Evolutionary conservation across 2,797 vertebrate species (phyloP).

Genomic region (Cirrhinus mrigala): DNA sequence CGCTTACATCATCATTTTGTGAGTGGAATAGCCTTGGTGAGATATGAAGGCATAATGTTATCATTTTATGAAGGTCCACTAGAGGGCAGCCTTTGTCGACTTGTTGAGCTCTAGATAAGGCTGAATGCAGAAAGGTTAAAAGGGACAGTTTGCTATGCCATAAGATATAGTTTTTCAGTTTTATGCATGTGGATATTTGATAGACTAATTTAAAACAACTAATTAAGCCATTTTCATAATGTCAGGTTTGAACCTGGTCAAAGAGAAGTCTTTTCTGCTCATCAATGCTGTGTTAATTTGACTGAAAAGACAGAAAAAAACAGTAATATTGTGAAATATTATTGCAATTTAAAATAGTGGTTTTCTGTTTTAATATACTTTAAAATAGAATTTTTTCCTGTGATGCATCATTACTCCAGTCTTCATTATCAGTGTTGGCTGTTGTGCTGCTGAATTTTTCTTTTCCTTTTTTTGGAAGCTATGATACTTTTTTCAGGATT

Average conservation of each 20-base stretch:
- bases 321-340: too few relatives aligned
- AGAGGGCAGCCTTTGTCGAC: constrained; percentile 49
- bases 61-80: not conserved
- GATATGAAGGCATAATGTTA: not conserved
- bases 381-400: too few relatives aligned
- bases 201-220: not conserved
- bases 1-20: not conserved
- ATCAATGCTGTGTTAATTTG: too few relatives aligned
- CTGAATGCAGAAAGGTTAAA: not conserved
- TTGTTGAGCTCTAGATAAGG: not conserved
- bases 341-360: too few relatives aligned
- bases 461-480: too few relatives aligned
- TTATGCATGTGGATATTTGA: not conserved
- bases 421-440: too few relatives aligned
- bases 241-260: not conserved
- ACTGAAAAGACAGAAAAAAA: too few relatives aligned
- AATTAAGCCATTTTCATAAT: not conserved
- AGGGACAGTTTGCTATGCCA: not conserved
- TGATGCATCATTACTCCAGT: too few relatives aligned
- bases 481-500: too few relatives aligned
- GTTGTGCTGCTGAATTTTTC: too few relatives aligned
- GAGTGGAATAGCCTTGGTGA: constrained; percentile 12
- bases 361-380: too few relatives aligned
- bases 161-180: not conserved
- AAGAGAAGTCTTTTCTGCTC: not conserved